phyloP scores from a whole-genome alignment of 1,140 invertebrate species.

The Vollenhovia emeryi region DNA sequence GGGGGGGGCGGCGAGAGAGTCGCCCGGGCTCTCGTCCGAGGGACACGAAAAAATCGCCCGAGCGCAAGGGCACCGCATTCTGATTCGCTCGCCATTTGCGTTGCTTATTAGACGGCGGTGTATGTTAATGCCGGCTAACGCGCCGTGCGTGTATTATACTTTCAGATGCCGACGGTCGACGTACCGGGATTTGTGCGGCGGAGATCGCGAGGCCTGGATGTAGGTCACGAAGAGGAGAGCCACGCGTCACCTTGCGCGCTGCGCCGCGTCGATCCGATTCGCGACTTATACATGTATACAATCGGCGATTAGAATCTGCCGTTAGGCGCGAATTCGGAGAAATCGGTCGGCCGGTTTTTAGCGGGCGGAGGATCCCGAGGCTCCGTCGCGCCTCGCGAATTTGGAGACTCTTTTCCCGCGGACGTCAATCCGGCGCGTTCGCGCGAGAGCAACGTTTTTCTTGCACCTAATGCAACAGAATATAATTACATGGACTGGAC shows the following conservation, averaged over 20 bases:
- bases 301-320: slow-evolving; percentile 41
- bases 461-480: not conserved
- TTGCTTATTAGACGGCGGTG: slow-evolving; percentile 77
- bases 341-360: not conserved
- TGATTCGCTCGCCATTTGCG: slow-evolving; percentile 71
- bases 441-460: not conserved
- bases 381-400: not conserved
- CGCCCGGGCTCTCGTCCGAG: not conserved
- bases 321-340: slow-evolving; percentile 28
- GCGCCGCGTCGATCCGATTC: not conserved
- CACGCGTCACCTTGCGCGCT: not conserved
- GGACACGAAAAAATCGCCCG: slow-evolving; percentile 22
- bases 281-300: slow-evolving; percentile 24
- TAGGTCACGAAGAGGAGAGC: slow-evolving; percentile 59
- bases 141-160: slow-evolving; percentile 76
- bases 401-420: not conserved
- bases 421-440: not conserved
- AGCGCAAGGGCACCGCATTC: slow-evolving; percentile 52
- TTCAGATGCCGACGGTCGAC: slow-evolving; percentile 75
- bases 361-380: not conserved
- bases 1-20: not conserved
- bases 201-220: slow-evolving; percentile 64
- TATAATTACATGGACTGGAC: not conserved
- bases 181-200: slow-evolving; percentile 56
- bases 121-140: slow-evolving; percentile 56